phyloP scores from a whole-genome alignment of 2,113 vertebrate species.

The Peromyscus leucopus region DNA sequence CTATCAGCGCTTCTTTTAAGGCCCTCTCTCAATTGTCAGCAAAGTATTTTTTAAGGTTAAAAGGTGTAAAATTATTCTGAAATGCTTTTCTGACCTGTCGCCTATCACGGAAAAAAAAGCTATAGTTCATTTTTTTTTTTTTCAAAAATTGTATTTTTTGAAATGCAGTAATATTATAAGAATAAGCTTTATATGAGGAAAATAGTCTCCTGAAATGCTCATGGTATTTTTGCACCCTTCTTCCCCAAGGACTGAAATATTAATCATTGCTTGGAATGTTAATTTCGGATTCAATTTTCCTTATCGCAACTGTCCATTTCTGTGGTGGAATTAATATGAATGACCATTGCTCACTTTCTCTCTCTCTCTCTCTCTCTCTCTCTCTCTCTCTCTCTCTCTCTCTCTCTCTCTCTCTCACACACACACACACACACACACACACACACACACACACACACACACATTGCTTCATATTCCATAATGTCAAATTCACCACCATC shows the following conservation, averaged over 20 bases:
- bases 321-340: slow-evolving; percentile 81
- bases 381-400: slow-evolving; percentile 56
- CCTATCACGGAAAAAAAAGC: slow-evolving; percentile 90
- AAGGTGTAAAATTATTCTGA: slow-evolving; percentile 95
- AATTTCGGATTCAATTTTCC: slow-evolving; percentile 80
- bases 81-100: slow-evolving; percentile 94
- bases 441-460: too few relatives aligned
- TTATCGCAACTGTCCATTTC: slow-evolving; percentile 69
- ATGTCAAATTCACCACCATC: slow-evolving; percentile 80
- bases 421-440: too few relatives aligned
- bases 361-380: slow-evolving; percentile 61
- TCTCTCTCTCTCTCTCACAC: slow-evolving; percentile 45
- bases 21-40: slow-evolving; percentile 92
- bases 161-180: slow-evolving; percentile 89
- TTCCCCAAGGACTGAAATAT: slow-evolving; percentile 53
- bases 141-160: slow-evolving; percentile 88
- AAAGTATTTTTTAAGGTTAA: slow-evolving; percentile 95
- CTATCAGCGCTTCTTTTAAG: slow-evolving; percentile 93
- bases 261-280: slow-evolving; percentile 77
- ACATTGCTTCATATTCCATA: slow-evolving; percentile 79
- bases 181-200: slow-evolving; percentile 85
- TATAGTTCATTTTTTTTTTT: slow-evolving; percentile 86
- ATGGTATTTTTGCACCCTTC: slow-evolving; percentile 70
- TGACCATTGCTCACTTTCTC: slow-evolving; percentile 37
- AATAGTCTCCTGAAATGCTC: slow-evolving; percentile 82